Evolutionary conservation across 2,113 vertebrate species (phyloP).

Genomic region (Pseudorasbora parva): DNA sequence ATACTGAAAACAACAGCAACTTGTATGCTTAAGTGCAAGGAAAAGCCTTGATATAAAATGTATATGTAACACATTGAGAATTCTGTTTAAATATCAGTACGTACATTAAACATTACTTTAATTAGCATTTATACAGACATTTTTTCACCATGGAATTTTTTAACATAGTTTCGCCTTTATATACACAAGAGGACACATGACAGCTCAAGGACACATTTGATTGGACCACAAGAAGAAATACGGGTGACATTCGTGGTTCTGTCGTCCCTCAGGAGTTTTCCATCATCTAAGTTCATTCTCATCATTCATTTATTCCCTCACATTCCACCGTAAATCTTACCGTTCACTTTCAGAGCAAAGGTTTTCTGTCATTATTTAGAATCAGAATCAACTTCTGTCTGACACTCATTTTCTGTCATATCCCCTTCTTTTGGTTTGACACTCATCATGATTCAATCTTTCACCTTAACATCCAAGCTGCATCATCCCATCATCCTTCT

Average conservation of each 20-base stretch:
- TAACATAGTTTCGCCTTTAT: conserved; percentile 76
- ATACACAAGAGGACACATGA: conserved; percentile 83
- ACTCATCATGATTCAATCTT: neutral
- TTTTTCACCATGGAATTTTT: conserved; percentile 56
- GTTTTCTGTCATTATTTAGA: neutral
- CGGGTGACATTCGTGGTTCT: conserved; percentile 62
- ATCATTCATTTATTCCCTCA: conserved; percentile 71
- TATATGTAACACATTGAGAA: conserved; percentile 80
- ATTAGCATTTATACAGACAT: conserved; percentile 75
- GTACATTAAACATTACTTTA: conserved; percentile 80
- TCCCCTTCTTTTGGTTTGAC: too few relatives aligned
- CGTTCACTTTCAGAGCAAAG: neutral
- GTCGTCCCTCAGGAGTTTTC: conserved; percentile 62
- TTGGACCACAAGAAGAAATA: conserved; percentile 74
- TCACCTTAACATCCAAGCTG: conserved; percentile 23
- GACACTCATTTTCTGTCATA: neutral
- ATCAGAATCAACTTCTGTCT: neutral
- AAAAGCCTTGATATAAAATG: conserved; percentile 88
- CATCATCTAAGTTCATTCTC: conserved; percentile 66
- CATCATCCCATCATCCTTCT: conserved; percentile 44
- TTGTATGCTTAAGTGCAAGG: conserved; percentile 85
- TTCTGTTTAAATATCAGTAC: conserved; percentile 88
- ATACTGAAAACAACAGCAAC: conserved; percentile 73
- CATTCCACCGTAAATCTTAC: conserved; percentile 39
- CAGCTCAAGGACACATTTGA: conserved; percentile 70